Percentiles rank a stretch among this genome's conserved stretches.
These are phyloP conservation scores for Acanthurus tractus DNA, from an alignment of 2,797 vertebrate genomes.

Conservation along the genomic window DNA sequence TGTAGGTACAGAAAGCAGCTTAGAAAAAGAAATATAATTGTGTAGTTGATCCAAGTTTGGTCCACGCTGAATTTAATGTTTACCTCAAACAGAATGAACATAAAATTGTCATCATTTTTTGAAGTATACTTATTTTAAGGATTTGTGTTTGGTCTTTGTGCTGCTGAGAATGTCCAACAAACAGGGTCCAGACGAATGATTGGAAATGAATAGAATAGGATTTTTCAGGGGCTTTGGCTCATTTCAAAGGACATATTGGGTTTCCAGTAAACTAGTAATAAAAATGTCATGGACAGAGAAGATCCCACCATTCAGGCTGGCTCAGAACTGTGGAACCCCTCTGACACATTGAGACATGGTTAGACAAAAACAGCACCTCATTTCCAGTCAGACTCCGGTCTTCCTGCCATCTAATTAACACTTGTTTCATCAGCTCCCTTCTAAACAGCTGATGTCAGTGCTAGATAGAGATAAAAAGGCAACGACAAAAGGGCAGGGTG, in stretches of 20 bases:
- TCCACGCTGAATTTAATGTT: not conserved
- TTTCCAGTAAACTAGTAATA: constrained; percentile 29
- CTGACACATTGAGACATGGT: constrained; percentile 31
- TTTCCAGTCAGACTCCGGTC: constrained; percentile 47
- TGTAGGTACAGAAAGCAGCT: not conserved
- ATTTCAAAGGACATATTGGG: not conserved
- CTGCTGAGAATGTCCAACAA: not conserved
- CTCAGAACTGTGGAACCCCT: constrained; percentile 2
- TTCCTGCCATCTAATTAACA: constrained; percentile 55
- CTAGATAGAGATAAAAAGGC: not conserved
- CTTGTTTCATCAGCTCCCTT: constrained; percentile 9
- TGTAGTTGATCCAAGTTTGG: not conserved
- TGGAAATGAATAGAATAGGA: not conserved
- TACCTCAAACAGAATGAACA: not conserved
- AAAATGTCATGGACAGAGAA: not conserved
- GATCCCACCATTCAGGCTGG: constrained; percentile 3
- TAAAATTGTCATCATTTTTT: not conserved
- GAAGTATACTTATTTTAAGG: not conserved
- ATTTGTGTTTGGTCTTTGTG: not conserved
- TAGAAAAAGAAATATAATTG: not conserved
- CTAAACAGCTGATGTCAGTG: constrained; percentile 20
- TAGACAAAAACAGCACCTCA: constrained; percentile 25
- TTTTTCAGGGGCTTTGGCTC: not conserved
- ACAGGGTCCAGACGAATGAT: not conserved
- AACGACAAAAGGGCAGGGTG: constrained; percentile 1